A percentile compares a stretch with the other conserved stretches of the same genome.
Conservation (phyloP, 2,888 invertebrate species). For the Ypsolopha scabrella region DNA sequence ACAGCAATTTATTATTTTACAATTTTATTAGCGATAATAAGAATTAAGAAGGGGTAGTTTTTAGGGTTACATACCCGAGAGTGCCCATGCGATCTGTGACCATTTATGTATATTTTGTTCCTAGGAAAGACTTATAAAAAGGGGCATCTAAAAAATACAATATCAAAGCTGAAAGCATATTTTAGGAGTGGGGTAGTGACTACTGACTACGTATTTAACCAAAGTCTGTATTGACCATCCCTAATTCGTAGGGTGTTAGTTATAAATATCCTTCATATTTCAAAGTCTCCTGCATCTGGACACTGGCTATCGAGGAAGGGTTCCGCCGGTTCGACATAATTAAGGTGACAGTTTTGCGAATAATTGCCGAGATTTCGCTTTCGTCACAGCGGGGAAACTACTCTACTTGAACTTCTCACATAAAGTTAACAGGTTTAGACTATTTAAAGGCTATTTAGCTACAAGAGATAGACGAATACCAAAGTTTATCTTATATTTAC, state of each 20-base stretch:
- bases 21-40: too few species aligned
- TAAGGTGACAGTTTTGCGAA: conserved; percentile 19
- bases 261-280: conserved; percentile 67
- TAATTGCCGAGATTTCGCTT: neutral
- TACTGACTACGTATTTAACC: neutral
- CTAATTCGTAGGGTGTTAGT: conserved; percentile 36
- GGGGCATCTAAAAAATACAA: neutral
- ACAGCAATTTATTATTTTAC: too few species aligned
- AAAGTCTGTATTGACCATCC: conserved; percentile 9
- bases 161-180: neutral
- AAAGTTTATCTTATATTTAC: too few species aligned
- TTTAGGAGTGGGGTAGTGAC: neutral
- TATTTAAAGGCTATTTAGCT: too few species aligned
- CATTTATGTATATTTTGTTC: neutral
- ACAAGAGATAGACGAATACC: too few species aligned
- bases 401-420: too few species aligned
- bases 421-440: too few species aligned
- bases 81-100: too few species aligned
- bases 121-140: neutral
- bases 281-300: conserved; percentile 69
- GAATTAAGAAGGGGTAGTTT: too few species aligned
- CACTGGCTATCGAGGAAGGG: conserved; percentile 54
- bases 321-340: conserved; percentile 26
- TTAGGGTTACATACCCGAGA: too few species aligned
- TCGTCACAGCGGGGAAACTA: too few species aligned